Percentiles rank a stretch among this genome's conserved stretches.
Evolutionary conservation across 2,113 vertebrate species (phyloP).

Genomic region (Aspidoscelis tigris): DNA sequence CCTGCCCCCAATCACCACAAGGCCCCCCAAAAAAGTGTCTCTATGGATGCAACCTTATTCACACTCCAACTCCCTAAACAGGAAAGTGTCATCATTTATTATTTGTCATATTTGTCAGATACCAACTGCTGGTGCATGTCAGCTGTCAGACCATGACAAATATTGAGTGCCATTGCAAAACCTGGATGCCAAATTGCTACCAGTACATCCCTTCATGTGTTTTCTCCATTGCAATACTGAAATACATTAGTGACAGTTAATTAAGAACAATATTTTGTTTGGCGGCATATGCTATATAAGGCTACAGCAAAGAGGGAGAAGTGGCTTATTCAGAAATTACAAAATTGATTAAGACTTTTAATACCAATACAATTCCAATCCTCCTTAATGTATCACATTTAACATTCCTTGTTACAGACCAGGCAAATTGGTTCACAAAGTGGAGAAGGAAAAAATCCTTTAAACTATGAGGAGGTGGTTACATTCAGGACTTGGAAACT

Average conservation of each 20-base stretch:
- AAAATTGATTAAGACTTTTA: too few species aligned
- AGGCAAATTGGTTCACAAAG: too few species aligned
- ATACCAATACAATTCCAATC: too few species aligned
- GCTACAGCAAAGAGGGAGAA: constrained; percentile 10
- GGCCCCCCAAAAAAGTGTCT: too few species aligned
- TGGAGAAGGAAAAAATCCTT: too few species aligned
- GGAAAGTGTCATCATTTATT: not conserved
- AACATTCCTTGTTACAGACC: too few species aligned
- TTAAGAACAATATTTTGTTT: constrained; percentile 30
- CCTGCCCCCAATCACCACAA: too few species aligned
- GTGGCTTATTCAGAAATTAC: not conserved
- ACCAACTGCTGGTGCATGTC: not conserved
- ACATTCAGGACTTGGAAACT: too few species aligned
- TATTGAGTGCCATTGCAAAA: not conserved
- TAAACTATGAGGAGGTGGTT: too few species aligned
- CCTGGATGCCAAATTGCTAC: not conserved
- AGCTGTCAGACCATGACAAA: not conserved
- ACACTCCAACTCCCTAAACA: not conserved
- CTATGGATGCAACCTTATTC: not conserved
- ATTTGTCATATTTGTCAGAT: not conserved
- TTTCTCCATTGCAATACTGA: constrained; percentile 13
- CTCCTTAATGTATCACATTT: too few species aligned
- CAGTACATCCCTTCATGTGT: constrained; percentile 3
- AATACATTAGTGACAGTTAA: constrained; percentile 23
- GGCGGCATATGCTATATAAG: not conserved